Evolutionary conservation across 2,113 vertebrate species (phyloP).

Genomic region (Stomatorhinus ivindoensis): DNA sequence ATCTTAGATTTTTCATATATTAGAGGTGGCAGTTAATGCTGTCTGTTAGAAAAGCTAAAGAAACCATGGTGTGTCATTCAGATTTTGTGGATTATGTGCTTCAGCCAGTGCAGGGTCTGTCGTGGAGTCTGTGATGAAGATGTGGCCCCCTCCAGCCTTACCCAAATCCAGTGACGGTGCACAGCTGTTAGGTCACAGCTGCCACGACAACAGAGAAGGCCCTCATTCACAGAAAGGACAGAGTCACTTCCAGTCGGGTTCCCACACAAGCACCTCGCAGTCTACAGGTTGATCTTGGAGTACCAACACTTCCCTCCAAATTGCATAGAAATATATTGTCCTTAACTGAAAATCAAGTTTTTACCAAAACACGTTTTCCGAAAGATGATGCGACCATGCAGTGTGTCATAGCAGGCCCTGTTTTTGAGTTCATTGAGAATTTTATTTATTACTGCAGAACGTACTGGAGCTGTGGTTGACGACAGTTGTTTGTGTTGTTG

Average conservation of each 20-base stretch:
- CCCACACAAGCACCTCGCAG: neutral
- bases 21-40: neutral
- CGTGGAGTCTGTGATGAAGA: conserved; percentile 57
- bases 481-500: conserved; percentile 1
- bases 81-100: neutral
- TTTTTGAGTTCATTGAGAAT: neutral
- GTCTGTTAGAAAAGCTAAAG: neutral
- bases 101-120: conserved; percentile 23
- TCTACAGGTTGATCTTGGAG: conserved; percentile 38
- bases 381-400: neutral
- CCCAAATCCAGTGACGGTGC: conserved; percentile 35
- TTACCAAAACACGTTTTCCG: neutral
- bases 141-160: conserved; percentile 61
- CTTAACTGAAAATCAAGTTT: neutral
- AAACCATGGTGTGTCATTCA: neutral
- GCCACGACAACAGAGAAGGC: conserved; percentile 14
- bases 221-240: conserved; percentile 11
- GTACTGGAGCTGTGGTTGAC: neutral
- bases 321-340: neutral
- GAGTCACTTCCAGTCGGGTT: conserved; percentile 21
- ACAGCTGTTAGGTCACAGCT: neutral
- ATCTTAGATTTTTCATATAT: neutral
- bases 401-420: neutral
- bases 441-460: neutral
- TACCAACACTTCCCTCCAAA: neutral